Conservation (phyloP, 1,140 invertebrate genomes). For the Harpegnathos saltator region DNA sequence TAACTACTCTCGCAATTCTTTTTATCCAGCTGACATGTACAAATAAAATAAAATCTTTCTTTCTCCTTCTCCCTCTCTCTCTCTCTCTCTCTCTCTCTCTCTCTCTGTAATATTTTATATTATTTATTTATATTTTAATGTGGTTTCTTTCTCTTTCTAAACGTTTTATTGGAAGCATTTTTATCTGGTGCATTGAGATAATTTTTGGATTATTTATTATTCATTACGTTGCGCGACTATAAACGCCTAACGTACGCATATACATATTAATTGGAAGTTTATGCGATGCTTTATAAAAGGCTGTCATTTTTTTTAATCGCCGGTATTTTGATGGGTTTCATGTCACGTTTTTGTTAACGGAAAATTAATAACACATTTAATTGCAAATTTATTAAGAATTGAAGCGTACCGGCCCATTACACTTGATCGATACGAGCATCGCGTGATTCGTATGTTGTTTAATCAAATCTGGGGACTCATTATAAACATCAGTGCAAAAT, state of each 20-base stretch:
- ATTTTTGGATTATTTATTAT: slow-evolving; percentile 1
- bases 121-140: not conserved
- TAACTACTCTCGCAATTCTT: not conserved
- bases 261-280: not conserved
- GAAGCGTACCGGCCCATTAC: not conserved
- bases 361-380: slow-evolving; percentile 14
- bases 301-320: not conserved
- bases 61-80: too few relatives aligned
- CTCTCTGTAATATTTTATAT: too few relatives aligned
- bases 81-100: too few relatives aligned
- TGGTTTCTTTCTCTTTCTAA: not conserved
- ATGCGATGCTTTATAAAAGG: not conserved
- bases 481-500: not conserved
- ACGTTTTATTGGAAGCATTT: not conserved
- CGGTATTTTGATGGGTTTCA: not conserved
- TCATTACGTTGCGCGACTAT: not conserved
- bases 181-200: not conserved
- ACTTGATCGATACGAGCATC: not conserved
- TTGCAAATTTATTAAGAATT: slow-evolving; percentile 2
- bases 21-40: not conserved
- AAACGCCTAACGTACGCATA: not conserved
- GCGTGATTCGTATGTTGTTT: slow-evolving; percentile 3
- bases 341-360: not conserved
- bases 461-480: not conserved
- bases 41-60: too few relatives aligned